phyloP scores from a whole-genome alignment of 2,797 vertebrate genomes.

The Acanthiza pusilla region DNA sequence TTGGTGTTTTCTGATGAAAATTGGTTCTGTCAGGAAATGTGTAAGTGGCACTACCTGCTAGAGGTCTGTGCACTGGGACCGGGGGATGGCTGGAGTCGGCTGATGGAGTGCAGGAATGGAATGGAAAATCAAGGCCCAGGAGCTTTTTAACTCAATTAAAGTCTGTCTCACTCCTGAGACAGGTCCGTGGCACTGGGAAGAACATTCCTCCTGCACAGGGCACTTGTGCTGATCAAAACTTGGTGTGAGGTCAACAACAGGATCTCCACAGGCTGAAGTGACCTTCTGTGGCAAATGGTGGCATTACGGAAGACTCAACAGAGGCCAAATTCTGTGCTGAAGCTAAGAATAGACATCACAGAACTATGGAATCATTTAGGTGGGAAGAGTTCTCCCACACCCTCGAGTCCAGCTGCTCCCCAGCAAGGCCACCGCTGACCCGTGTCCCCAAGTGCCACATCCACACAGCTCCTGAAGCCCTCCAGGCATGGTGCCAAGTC shows the following conservation, averaged over 20 bases:
- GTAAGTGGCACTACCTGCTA: neutral
- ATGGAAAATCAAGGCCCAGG: neutral
- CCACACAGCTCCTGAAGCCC: fast-evolving
- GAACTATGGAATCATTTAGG: neutral
- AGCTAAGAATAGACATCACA: neutral
- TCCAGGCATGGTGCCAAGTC: neutral
- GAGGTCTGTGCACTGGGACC: fast-evolving
- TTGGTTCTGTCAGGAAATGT: neutral
- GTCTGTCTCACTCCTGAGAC: neutral
- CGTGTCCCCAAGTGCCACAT: fast-evolving
- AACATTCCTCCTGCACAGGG: neutral
- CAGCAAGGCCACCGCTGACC: neutral
- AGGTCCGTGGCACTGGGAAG: fast-evolving
- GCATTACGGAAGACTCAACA: fast-evolving
- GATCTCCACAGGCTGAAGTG: fast-evolving
- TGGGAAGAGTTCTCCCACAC: neutral
- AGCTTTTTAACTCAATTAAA: neutral
- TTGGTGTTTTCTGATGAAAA: neutral
- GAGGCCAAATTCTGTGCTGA: neutral
- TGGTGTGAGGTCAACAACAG: neutral
- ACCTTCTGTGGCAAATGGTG: fast-evolving
- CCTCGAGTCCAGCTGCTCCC: neutral
- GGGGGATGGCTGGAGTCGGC: fast-evolving
- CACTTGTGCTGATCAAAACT: neutral
- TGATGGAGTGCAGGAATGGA: neutral